A percentile compares a stretch with the other conserved stretches of the same genome.
These are phyloP conservation scores for Drosophila infuscata DNA, from an alignment of 2,888 invertebrate genomes.

Conservation along the genomic window DNA sequence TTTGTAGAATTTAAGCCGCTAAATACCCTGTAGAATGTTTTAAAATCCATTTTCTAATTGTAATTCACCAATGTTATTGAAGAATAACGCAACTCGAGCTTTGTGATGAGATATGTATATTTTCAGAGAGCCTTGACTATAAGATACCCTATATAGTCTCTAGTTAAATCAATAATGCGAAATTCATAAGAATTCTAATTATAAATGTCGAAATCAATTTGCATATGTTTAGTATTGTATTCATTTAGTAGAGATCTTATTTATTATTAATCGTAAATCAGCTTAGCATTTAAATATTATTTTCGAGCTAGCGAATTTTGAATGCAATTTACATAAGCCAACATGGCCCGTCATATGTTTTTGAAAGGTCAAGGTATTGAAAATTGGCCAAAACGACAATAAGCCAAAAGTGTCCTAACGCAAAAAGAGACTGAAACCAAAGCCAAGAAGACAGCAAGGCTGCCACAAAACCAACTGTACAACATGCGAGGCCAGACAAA, in stretches of 20 bases:
- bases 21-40: neutral
- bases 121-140: neutral
- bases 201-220: neutral
- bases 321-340: neutral
- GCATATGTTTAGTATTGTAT: neutral
- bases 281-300: neutral
- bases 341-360: neutral
- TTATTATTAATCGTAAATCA: neutral
- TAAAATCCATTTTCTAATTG: neutral
- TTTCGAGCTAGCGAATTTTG: neutral
- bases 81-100: no score
- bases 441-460: constrained; percentile 22
- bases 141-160: neutral
- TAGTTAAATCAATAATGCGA: neutral
- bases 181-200: neutral
- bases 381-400: constrained; percentile 43
- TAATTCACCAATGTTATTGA: neutral
- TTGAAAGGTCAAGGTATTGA: constrained; percentile 24
- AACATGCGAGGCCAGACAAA: constrained; percentile 51
- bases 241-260: neutral
- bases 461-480: constrained; percentile 68
- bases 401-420: constrained; percentile 46
- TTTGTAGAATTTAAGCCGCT: neutral
- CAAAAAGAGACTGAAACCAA: constrained; percentile 14
- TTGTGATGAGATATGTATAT: neutral